A percentile compares a stretch with the other conserved stretches of the same genome.
These are phyloP conservation scores for Mandrillus leucophaeus DNA, from an alignment of 2,113 vertebrate genomes.

Conservation along the genomic window DNA sequence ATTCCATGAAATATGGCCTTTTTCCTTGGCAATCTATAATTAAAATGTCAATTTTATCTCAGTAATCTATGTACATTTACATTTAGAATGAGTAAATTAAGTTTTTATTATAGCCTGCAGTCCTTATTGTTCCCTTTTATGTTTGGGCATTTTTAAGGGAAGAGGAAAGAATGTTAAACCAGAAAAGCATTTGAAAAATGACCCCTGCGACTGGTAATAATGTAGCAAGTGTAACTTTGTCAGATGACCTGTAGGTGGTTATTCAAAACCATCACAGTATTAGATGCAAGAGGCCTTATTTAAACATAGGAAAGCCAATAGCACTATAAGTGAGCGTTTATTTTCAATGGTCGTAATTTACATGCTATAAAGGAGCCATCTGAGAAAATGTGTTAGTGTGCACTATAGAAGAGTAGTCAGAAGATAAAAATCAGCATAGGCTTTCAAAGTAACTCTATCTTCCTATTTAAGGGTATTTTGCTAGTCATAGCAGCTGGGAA, in stretches of 20 bases:
- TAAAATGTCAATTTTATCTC: conserved; percentile 76
- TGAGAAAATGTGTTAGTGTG: background rate
- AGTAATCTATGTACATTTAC: conserved; percentile 65
- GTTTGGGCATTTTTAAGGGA: conserved; percentile 57
- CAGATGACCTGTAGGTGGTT: background rate
- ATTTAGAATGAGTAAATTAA: conserved; percentile 73
- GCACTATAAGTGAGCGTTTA: background rate
- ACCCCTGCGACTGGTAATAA: background rate
- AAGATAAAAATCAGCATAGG: background rate
- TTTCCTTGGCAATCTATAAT: conserved; percentile 65
- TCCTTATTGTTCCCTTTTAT: conserved; percentile 71
- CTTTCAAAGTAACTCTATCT: conserved; percentile 41
- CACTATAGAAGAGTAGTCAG: background rate
- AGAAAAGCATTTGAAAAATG: conserved; percentile 26
- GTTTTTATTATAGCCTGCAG: conserved; percentile 69
- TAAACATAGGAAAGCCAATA: background rate
- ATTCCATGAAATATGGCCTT: conserved; percentile 60
- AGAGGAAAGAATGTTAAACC: background rate
- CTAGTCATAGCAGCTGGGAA: conserved; percentile 40
- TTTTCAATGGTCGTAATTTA: background rate
- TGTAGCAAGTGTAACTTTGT: background rate
- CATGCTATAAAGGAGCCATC: background rate
- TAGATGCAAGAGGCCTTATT: background rate
- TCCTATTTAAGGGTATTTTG: conserved; percentile 22
- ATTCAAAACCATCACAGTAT: background rate